A percentile compares a stretch with the other conserved stretches of the same genome.
These are phyloP conservation scores for Syngnathus acus DNA, from an alignment of 2,797 vertebrate species.

Conservation along the genomic window DNA sequence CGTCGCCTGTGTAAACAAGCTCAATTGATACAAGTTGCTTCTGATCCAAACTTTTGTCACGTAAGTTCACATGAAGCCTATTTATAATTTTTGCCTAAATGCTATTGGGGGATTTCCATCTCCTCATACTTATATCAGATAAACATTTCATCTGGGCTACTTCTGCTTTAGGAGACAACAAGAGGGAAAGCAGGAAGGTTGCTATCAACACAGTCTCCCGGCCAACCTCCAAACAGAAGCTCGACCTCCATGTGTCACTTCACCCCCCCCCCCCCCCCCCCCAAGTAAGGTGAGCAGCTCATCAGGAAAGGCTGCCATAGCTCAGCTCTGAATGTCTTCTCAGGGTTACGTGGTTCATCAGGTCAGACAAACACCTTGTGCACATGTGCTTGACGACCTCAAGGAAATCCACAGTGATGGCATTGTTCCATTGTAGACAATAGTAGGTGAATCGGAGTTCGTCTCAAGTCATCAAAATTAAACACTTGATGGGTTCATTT, in stretches of 20 bases:
- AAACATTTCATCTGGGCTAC: constrained; percentile 47
- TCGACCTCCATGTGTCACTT: neutral
- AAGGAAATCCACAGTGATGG: constrained; percentile 2
- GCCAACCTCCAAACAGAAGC: constrained; percentile 12
- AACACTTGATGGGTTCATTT: neutral
- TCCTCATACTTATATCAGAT: constrained; percentile 24
- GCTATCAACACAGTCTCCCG: constrained; percentile 40
- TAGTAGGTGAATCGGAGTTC: constrained; percentile 4
- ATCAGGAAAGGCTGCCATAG: constrained; percentile 18
- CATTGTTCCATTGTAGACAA: constrained; percentile 1
- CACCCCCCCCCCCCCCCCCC: too few relatives aligned
- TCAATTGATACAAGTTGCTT: neutral
- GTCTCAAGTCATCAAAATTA: neutral
- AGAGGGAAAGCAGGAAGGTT: constrained; percentile 49
- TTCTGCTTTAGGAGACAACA: constrained; percentile 30
- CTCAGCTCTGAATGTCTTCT: constrained; percentile 14
- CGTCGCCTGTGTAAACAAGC: constrained; percentile 21
- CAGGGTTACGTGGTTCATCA: constrained; percentile 1
- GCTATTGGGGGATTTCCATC: constrained; percentile 41
- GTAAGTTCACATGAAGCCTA: constrained; percentile 18
- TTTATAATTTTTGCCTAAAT: constrained; percentile 31
- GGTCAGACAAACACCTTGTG: constrained; percentile 17
- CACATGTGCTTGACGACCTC: constrained; percentile 4
- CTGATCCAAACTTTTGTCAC: constrained; percentile 15
- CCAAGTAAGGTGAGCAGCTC: constrained; percentile 6